These are phyloP conservation scores for Lepidothrix coronata DNA, from an alignment of 2,113 vertebrate genomes.

Conservation along the genomic window DNA sequence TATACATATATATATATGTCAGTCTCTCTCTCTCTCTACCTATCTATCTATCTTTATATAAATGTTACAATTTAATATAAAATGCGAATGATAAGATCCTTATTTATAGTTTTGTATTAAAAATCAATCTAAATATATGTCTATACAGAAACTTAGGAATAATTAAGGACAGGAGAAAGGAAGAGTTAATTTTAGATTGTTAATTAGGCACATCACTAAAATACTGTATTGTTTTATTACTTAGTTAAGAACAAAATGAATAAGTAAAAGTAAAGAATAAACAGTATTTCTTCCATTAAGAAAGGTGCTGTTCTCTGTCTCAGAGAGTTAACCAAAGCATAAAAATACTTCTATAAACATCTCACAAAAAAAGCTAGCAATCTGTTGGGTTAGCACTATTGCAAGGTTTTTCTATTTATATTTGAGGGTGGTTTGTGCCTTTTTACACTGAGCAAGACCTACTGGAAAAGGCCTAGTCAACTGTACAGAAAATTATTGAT, in stretches of 20 bases:
- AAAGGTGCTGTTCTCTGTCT: not conserved
- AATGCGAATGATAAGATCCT: not conserved
- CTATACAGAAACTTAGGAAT: not conserved
- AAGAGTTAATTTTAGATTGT: not conserved
- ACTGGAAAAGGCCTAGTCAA: not conserved
- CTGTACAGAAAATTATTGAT: conserved; percentile 9
- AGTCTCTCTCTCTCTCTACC: no score
- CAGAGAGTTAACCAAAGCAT: not conserved
- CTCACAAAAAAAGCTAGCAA: not conserved
- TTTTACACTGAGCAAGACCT: not conserved
- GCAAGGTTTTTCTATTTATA: not conserved
- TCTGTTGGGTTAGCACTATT: not conserved
- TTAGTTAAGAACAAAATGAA: not conserved
- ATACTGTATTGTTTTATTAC: not conserved
- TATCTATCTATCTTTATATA: not conserved
- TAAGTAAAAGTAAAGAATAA: not conserved
- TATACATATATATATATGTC: not conserved
- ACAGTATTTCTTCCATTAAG: not conserved
- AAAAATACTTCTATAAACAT: not conserved
- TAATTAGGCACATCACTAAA: not conserved
- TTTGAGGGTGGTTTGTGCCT: not conserved
- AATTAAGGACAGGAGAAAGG: not conserved
- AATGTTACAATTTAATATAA: not conserved
- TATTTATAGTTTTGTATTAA: not conserved
- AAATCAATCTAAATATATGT: not conserved